Conservation (phyloP, 2,797 vertebrate genomes). For the Helostoma temminkii region DNA sequence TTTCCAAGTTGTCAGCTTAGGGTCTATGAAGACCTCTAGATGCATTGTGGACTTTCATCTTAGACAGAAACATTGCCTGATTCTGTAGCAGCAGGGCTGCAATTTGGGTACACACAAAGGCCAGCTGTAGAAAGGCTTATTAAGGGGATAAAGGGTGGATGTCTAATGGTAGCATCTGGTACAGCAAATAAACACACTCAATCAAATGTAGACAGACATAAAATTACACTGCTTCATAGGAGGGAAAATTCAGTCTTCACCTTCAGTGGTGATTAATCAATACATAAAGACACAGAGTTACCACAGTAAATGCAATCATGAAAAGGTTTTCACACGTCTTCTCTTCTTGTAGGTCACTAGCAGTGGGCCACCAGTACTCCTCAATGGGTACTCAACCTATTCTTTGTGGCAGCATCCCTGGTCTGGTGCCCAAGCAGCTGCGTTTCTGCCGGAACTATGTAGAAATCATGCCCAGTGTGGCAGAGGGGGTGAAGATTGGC, state of each 20-base stretch:
- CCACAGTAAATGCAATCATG: slow-evolving; percentile 28
- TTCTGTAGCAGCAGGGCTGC: slow-evolving; percentile 70
- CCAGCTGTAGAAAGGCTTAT: slow-evolving; percentile 77
- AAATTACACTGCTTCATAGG: slow-evolving; percentile 58
- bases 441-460: slow-evolving; percentile 98
- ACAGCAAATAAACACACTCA: slow-evolving; percentile 70
- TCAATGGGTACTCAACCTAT: slow-evolving; percentile 93
- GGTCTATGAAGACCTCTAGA: slow-evolving; percentile 81
- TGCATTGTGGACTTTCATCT: slow-evolving; percentile 84
- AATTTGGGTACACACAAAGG: slow-evolving; percentile 80
- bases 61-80: slow-evolving; percentile 66
- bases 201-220: slow-evolving; percentile 60
- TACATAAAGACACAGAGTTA: slow-evolving; percentile 33
- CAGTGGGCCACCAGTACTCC: slow-evolving; percentile 94
- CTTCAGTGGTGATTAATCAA: slow-evolving; percentile 42
- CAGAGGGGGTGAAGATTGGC: slow-evolving; percentile 95
- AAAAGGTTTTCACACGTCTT: slow-evolving; percentile 46
- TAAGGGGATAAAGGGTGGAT: slow-evolving; percentile 73
- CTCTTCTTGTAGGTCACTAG: slow-evolving; percentile 89
- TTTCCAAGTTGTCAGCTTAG: slow-evolving; percentile 82
- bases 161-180: slow-evolving; percentile 74
- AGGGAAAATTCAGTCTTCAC: slow-evolving; percentile 57
- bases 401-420: slow-evolving; percentile 95
- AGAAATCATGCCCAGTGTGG: slow-evolving; percentile 99
- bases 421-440: slow-evolving; percentile 97